Evolutionary conservation across 2,797 vertebrate species (phyloP), one percentile per base, ranked within the genome.

Genomic region (Gorsachius magnificus): DNA sequence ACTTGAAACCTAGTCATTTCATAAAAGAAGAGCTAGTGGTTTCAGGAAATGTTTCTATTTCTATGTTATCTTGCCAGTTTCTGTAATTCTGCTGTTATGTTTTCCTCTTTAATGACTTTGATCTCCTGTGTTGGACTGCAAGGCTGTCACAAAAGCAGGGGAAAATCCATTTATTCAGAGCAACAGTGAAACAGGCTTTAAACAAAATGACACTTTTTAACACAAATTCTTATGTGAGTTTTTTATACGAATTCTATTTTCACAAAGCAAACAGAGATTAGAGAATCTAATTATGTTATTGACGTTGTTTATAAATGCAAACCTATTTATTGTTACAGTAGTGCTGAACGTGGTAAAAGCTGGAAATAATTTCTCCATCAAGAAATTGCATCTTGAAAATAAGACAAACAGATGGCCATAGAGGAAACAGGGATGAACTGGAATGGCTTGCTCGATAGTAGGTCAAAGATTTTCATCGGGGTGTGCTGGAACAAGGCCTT

Each of bases 1-100:
- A 66, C 88, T 90, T 78, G 75, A 91, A 92, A 91, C 58, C 19
- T 38, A 87, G 78, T 93, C 46, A 78, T 89, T 96, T 89, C 29
- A 54, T 80, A 35, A 94, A 88, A 90, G 57, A 22, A 68, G 56
- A 94, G 19, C 57, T 58, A 43, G 64, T 75, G 61, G 48, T 95
- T 95, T 83, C 54, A 89, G 69, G 28, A 95, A 87, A 24, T 80
- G 48, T 81, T 92, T 78, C 43, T 90, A 25, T 86, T 95, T 85
- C 81, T 89, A 16, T 78, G 57, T 56, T 89, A 71, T 20, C 69
- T 64, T 92, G 75, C 83, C 81, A 89, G 46, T 85, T 95, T 90
- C 89, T 91, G 81, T 93, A 89, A 76, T 92, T 89, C 65, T 80
- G 0, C 56, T 54, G 36, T 85, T 93, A 18, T 9, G 45, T 87